phyloP scores from a whole-genome alignment of 2,113 vertebrate species.

The Osmerus mordax region DNA sequence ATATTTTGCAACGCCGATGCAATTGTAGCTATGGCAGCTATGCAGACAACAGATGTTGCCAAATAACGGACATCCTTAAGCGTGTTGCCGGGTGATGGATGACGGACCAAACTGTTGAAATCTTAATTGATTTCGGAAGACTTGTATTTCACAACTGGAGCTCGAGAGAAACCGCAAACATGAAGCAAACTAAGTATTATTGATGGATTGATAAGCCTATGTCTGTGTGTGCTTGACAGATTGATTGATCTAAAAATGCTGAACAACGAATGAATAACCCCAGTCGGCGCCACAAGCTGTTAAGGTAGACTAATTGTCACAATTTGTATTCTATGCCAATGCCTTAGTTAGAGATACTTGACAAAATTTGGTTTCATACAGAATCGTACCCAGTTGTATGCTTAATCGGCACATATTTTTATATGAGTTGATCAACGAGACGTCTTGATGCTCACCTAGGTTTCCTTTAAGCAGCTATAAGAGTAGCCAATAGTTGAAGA shows the following conservation, averaged over 20 bases:
- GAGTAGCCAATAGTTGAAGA: no score
- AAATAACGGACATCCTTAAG: not conserved
- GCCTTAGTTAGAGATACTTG: no score
- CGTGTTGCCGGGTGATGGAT: not conserved
- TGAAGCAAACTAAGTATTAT: not conserved
- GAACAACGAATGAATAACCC: not conserved
- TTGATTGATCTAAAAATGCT: conserved; percentile 10
- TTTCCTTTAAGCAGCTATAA: no score
- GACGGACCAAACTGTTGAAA: not conserved
- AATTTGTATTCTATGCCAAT: no score
- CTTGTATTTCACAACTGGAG: not conserved
- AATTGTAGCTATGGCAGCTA: no score
- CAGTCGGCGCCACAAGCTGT: not conserved
- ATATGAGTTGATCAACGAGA: no score
- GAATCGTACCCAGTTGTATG: not conserved
- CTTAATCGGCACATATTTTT: not conserved
- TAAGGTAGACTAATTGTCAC: no score
- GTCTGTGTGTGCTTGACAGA: conserved; percentile 3
- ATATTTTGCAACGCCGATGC: no score
- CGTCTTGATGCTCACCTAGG: no score
- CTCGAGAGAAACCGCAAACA: not conserved
- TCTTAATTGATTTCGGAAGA: not conserved
- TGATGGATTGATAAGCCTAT: not conserved
- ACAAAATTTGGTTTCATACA: not conserved
- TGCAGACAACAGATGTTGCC: not conserved